These are phyloP conservation scores for Larimichthys crocea DNA, from an alignment of 2,113 vertebrate species.

Conservation along the genomic window DNA sequence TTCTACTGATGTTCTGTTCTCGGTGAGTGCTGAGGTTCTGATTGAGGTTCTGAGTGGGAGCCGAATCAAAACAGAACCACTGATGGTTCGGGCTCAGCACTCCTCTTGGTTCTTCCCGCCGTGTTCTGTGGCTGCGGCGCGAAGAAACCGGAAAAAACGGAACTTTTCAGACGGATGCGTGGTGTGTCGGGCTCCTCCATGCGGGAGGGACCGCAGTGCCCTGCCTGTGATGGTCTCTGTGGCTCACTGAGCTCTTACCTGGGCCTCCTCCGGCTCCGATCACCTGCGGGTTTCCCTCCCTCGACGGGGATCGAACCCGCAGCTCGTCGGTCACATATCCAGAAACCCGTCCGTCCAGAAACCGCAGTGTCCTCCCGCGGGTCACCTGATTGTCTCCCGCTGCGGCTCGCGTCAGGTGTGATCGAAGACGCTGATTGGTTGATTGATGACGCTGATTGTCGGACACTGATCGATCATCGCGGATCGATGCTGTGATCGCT, in stretches of 20 bases:
- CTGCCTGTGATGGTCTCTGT: not conserved
- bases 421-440: conserved; percentile 9
- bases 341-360: not conserved
- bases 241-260: not conserved
- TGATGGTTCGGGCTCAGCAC: fast-evolving
- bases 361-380: not conserved
- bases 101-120: not conserved
- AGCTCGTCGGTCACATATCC: conserved; percentile 23
- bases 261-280: not conserved
- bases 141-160: too few relatives aligned
- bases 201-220: too few relatives aligned
- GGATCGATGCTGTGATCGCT: too few relatives aligned
- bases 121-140: too few relatives aligned
- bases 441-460: not conserved
- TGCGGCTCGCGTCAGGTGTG: conserved; percentile 26
- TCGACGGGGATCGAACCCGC: not conserved
- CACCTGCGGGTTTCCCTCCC: not conserved
- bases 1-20: too few relatives aligned
- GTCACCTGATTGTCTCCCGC: conserved; percentile 38
- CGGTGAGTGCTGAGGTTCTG: too few relatives aligned
- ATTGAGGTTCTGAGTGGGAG: not conserved
- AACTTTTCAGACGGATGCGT: too few relatives aligned
- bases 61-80: not conserved
- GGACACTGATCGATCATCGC: too few relatives aligned
- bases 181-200: too few relatives aligned